Evolutionary conservation across 2,888 invertebrate species (phyloP).

Genomic region (Drosophila barbarae): DNA sequence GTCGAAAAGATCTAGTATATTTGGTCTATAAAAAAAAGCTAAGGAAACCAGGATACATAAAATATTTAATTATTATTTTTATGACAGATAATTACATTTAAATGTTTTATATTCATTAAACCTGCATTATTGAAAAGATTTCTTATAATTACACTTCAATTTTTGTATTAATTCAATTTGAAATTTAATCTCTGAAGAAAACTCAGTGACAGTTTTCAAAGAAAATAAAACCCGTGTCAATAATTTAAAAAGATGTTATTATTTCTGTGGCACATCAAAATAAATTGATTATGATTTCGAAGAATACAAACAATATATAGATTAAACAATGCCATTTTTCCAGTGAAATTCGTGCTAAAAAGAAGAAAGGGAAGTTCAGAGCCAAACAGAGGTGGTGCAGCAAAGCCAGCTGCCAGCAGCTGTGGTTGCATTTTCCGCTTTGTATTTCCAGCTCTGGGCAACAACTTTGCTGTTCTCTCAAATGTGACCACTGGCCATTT

Average conservation of each 20-base stretch:
- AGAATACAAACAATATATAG: not conserved
- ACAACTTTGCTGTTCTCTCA: slow-evolving; percentile 34
- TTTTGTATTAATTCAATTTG: not conserved
- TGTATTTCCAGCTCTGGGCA: slow-evolving; percentile 28
- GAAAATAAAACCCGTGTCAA: not conserved
- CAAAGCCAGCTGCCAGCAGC: slow-evolving; percentile 50
- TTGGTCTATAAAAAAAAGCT: too few species aligned
- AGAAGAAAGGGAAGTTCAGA: not conserved
- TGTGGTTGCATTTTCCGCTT: slow-evolving; percentile 34
- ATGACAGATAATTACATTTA: too few species aligned
- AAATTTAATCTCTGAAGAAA: not conserved
- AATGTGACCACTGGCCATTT: slow-evolving; percentile 42
- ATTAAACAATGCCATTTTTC: slow-evolving; percentile 8
- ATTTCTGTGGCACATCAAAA: not conserved
- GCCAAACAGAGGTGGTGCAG: not conserved
- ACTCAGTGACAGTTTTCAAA: not conserved
- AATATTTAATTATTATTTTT: too few species aligned
- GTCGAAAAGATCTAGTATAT: too few species aligned
- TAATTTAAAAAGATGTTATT: not conserved
- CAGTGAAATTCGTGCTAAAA: not conserved
- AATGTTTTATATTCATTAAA: too few species aligned
- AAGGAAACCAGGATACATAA: too few species aligned
- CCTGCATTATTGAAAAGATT: not conserved
- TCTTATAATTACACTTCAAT: not conserved
- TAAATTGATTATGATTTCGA: slow-evolving; percentile 1